Percentiles rank a stretch among this genome's conserved stretches.
Evolutionary conservation across 2,888 invertebrate species (phyloP).

Genomic region (Arctia plantaginis): DNA sequence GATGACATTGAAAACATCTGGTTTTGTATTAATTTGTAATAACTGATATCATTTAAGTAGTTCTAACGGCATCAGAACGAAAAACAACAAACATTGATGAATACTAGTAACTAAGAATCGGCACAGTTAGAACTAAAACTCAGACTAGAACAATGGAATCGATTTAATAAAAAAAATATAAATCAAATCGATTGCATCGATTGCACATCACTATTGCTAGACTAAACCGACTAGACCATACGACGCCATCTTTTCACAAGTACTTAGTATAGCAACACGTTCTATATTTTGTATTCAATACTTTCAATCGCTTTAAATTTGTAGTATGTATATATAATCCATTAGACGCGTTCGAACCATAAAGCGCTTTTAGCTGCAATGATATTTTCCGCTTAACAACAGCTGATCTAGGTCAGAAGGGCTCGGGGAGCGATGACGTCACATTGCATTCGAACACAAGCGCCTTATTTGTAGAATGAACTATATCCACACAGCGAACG

Average conservation of each 20-base stretch:
- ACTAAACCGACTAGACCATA: slow-evolving; percentile 63
- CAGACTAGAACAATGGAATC: slow-evolving; percentile 21
- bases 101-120: slow-evolving; percentile 9
- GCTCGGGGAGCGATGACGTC: slow-evolving; percentile 73
- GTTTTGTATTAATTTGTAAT: slow-evolving; percentile 1
- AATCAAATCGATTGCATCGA: slow-evolving; percentile 11
- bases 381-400: slow-evolving; percentile 73
- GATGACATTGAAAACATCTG: slow-evolving; percentile 20
- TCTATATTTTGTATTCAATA: slow-evolving; percentile 29
- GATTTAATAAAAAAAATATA: slow-evolving; percentile 26
- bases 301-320: slow-evolving; percentile 27
- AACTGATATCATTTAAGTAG: neutral
- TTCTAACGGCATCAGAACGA: neutral
- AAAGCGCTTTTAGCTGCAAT: slow-evolving; percentile 50
- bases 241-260: slow-evolving; percentile 60
- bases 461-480: slow-evolving; percentile 50
- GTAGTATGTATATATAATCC: slow-evolving; percentile 15
- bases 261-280: slow-evolving; percentile 5
- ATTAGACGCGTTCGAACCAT: slow-evolving; percentile 30
- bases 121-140: neutral
- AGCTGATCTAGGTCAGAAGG: slow-evolving; percentile 75
- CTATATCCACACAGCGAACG: slow-evolving; percentile 29
- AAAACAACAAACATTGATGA: neutral
- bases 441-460: slow-evolving; percentile 69
- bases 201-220: slow-evolving; percentile 43